phyloP scores from a whole-genome alignment of 1,140 invertebrate species.

The Lordiphosa mommai region DNA sequence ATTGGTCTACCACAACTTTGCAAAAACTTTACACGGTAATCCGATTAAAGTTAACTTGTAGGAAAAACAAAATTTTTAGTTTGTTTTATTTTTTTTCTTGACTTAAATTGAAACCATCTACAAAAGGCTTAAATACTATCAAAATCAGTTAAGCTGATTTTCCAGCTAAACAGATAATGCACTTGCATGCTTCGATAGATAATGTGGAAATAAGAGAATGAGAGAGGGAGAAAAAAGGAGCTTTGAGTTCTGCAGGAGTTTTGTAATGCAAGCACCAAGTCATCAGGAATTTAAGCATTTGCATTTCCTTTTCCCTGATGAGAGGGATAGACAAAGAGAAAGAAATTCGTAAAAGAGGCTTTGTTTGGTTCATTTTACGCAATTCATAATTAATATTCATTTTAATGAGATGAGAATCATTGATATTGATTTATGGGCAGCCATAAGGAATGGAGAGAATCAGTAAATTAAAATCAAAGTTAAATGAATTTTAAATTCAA shows the following conservation, averaged over 20 bases:
- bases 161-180: constrained; percentile 6
- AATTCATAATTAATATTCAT: constrained; percentile 6
- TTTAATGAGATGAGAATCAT: constrained; percentile 9
- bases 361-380: constrained; percentile 2
- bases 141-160: constrained; percentile 10
- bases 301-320: too few species aligned
- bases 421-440: not conserved
- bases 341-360: not conserved
- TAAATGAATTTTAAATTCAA: not conserved
- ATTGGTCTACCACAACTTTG: constrained; percentile 36
- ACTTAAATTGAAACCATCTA: too few species aligned
- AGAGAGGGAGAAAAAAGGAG: too few species aligned
- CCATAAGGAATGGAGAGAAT: not conserved
- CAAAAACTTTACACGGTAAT: constrained; percentile 6
- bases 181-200: constrained; percentile 3
- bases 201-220: too few species aligned
- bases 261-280: too few species aligned
- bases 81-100: too few species aligned
- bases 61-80: too few species aligned
- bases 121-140: not conserved
- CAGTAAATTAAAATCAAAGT: not conserved
- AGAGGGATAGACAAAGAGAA: not conserved
- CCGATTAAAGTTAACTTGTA: too few species aligned
- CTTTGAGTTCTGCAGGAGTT: too few species aligned
- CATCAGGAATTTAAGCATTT: not conserved